Evolutionary conservation across 2,113 vertebrate genomes (phyloP), one percentile per base, ranked within the genome.

Genomic region (Phrynosoma platyrhinos): DNA sequence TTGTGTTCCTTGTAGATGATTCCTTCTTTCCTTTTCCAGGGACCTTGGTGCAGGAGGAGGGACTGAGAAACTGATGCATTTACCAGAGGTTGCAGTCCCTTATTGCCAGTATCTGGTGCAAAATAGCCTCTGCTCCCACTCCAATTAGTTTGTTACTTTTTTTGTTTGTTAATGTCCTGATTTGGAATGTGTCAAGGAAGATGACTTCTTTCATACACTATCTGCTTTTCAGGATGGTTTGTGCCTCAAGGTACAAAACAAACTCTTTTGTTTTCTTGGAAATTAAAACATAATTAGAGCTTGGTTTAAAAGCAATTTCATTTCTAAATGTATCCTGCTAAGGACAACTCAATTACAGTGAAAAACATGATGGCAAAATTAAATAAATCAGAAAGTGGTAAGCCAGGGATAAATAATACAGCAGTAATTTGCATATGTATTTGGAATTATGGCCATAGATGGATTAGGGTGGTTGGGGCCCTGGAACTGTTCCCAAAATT

Each of bases 221-320:
- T 18, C 7, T 47, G n/a, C 83, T 90, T 92, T 89, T 62, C n/a
- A 53, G 75, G 91, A 86, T 14, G 53, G 8, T 62, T 87, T 27
- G 27, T 72, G 40, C 18, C 8, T 32, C 36, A 36, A 76, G 86
- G 12, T 40, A 25, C 69, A 30, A 86, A 80, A 88, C 40, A 78
- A 89, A n/a, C 12, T 55, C 83, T 74, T 86, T 79, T 87, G 7
- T 90, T 89, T 95, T 84, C 90, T 94, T 91, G 93, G 81, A 82
- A 93, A 92, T 93, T 85, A 91, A 94, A 91, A 87, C 7, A 0
- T 82, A 93, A 88, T 91, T 89, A 82, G 82, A 92, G 4, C 40
- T 86, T 93, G 76, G 86, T 12, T 92, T 84, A 92, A 88, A 62
- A 94, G 47, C 20, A 91, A 27, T 86, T 69, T 91, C 62, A 91